Percentiles rank a stretch among this genome's conserved stretches.
These are phyloP conservation scores for Dipus sagitta DNA, from an alignment of 2,797 vertebrate species.

Conservation along the genomic window DNA sequence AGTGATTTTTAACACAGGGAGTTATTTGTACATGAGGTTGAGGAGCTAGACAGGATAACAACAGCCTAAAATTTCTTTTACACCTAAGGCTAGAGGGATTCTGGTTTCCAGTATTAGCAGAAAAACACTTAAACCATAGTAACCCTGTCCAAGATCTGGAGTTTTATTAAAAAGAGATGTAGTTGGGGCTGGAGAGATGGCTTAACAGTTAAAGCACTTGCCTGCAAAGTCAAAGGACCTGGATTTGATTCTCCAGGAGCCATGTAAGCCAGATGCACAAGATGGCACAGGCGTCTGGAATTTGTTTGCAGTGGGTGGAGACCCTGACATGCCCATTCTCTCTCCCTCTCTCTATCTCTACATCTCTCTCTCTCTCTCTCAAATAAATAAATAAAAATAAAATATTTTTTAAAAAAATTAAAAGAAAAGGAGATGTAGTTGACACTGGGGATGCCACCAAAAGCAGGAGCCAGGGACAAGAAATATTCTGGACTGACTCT, in stretches of 20 bases:
- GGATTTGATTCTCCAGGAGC: no score
- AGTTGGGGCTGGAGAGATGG: neutral
- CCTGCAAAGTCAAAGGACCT: no score
- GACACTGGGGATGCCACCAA: neutral
- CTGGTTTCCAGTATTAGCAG: neutral
- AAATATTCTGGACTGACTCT: neutral
- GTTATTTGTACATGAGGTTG: neutral
- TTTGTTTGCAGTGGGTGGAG: no score
- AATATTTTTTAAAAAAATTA: no score
- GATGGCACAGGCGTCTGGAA: no score
- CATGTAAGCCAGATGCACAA: no score
- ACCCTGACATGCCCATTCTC: no score
- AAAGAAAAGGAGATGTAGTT: neutral
- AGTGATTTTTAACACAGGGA: neutral
- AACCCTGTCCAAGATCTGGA: neutral
- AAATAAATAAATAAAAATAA: no score
- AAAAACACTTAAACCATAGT: neutral
- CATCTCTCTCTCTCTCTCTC: no score
- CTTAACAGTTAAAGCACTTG: no score
- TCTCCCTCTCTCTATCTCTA: no score
- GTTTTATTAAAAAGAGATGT: neutral
- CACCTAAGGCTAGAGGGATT: neutral
- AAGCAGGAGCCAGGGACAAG: neutral
- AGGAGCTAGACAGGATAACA: neutral
- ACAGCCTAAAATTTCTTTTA: neutral